Evolutionary conservation across 2,797 vertebrate species (phyloP), one percentile per base, ranked within the genome.

Genomic region (Poecilia wingei): DNA sequence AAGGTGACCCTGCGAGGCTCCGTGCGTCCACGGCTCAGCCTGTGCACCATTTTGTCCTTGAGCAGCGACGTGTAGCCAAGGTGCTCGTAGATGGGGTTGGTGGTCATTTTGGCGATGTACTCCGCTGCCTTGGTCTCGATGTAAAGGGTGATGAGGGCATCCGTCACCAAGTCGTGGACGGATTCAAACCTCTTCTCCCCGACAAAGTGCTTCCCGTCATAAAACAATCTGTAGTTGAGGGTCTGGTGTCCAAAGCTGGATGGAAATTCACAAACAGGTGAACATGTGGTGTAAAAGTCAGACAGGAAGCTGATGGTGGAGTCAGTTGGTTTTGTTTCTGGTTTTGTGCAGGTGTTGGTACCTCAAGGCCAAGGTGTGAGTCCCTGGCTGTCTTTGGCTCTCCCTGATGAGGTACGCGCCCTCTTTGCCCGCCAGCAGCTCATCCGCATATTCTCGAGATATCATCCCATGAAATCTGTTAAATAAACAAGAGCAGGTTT

Each of bases 91-190:
- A 99, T 99, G 78, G 98, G 98, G 91, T 99, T 99, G 8, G 97
- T 99, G 82, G 98, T 99, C 98, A 99, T 99, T 94, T 97, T 98
- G 84, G 98, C 97, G 71, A 99, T 99, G 93, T 99, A 99, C 91
- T 99, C 97, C 0, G 98, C 97, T 43, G 98, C 98, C 94, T 98
- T 99, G 83, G 97, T 98, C 96, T 99, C 98, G 84, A 99, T 98
- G 93, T 99, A 98, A 78, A 99, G 87, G 0, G 98, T 99, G 90
- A 99, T 99, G 93, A 99, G 96, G 86, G 97, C 98, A 41, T 99
- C 98, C 6, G 98, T 99, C 93, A 99, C 98, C 71, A 99, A 95
- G 92, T 99, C 98, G 0, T 99, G 98, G 77, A 99, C 98, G 0
- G 98, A 99, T 91, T 99, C 98, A 0, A 99, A 99, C 86, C 98